phyloP scores from a whole-genome alignment of 2,797 vertebrate species.

The Silurus aristotelis region DNA sequence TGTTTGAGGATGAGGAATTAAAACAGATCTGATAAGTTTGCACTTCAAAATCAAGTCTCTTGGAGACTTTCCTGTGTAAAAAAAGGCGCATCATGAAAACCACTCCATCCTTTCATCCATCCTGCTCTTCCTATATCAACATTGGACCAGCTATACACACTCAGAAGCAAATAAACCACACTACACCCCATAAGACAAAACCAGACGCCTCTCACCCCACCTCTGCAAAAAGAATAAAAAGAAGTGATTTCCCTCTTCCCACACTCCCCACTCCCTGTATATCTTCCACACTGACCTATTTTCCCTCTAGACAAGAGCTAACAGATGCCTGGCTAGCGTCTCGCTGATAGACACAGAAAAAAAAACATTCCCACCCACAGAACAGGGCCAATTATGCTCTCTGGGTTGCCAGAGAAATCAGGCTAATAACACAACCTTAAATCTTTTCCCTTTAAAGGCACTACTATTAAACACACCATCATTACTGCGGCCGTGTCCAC shows the following conservation, averaged over 20 bases:
- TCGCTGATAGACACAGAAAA: background rate
- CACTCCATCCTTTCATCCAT: background rate
- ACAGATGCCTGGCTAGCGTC: constrained; percentile 18
- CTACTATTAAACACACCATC: background rate
- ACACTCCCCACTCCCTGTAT: constrained; percentile 19
- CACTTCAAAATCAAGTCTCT: background rate
- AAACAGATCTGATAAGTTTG: background rate
- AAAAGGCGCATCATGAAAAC: background rate
- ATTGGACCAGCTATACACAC: background rate
- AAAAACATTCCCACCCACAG: background rate
- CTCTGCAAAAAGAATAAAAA: constrained; percentile 8
- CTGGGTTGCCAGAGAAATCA: constrained; percentile 19
- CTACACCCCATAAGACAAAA: constrained; percentile 13
- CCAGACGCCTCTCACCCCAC: background rate
- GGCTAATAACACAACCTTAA: background rate
- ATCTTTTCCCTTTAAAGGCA: background rate
- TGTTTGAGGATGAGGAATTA: too few relatives aligned
- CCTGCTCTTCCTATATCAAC: background rate
- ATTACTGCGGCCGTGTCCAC: too few relatives aligned
- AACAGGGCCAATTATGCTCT: constrained; percentile 8
- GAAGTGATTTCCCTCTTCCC: background rate
- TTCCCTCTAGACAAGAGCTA: constrained; percentile 21
- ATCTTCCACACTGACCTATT: constrained; percentile 30
- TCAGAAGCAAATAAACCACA: background rate
- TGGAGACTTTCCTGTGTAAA: background rate